A percentile compares a stretch with the other conserved stretches of the same genome.
Conservation (phyloP, 2,113 vertebrate genomes). For the Lethenteron camtschaticum region DNA sequence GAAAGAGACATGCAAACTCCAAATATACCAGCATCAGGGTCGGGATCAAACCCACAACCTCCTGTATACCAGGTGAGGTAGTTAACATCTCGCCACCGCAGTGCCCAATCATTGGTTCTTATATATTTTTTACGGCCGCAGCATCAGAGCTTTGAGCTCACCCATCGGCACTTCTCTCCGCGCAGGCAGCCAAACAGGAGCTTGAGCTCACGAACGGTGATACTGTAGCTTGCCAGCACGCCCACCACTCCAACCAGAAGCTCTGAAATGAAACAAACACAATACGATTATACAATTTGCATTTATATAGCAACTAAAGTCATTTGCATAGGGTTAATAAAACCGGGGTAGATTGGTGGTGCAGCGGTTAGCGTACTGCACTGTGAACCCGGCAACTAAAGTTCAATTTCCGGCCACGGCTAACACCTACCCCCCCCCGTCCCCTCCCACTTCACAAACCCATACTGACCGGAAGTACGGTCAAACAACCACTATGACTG, state of each 20-base stretch:
- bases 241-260: constrained; percentile 88
- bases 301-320: no score
- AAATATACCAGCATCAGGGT: constrained; percentile 15
- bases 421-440: no score
- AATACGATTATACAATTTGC: no score
- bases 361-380: no score
- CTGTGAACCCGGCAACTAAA: no score
- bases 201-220: constrained; percentile 87
- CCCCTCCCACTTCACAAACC: no score
- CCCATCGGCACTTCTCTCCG: constrained; percentile 80
- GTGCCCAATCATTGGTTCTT: no score
- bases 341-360: no score
- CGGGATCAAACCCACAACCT: constrained; percentile 12
- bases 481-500: no score
- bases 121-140: constrained; percentile 9
- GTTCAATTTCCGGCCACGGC: no score
- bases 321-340: no score
- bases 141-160: constrained; percentile 20
- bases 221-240: constrained; percentile 79
- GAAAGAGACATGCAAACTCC: constrained; percentile 10
- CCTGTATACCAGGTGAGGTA: not conserved
- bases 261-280: constrained; percentile 27
- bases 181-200: constrained; percentile 92
- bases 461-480: no score
- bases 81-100: constrained; percentile 6